Base-by-base conservation (phyloP, 2,113 vertebrate species). In the Eptatretus burgeri region DNA sequence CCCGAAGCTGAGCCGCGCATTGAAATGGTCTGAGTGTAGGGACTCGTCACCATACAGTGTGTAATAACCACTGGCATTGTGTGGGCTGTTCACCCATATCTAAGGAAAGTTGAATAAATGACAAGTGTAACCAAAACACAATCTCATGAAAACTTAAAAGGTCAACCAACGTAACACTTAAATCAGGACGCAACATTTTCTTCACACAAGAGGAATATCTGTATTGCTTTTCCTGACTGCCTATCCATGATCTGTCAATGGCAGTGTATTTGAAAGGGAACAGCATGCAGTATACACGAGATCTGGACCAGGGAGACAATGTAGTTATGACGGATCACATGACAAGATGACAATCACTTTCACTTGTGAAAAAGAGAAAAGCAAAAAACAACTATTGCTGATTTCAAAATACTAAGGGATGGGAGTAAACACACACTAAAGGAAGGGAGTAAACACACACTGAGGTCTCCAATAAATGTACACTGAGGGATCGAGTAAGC, bases 41-140 rank as follows among this genome's bases (percentile, higher is more conserved):
- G 81, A 79, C 70, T 94, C 88, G 66, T 94, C 88, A 1, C 87
- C 88, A 1, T 88, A 85, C 60, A 89, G 82, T 0, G 85, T 94
- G 75, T 91, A 87, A 74, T 95, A 95, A 19, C 88, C 88, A 1
- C 81, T 79, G 18, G 87, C 85, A 1, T 89, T 95, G 74, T 94
- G 88, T 1, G 85, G 87, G 64, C 87, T 85, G 70, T 84, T 94
- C 70, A 95, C 87, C 88, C 88, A 95, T 51, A 95, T 73, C 88
- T 94, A 63, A 64, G 16, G 53, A n/a, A 19, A n/a, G 53, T 12
- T n/a, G 16, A 19, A 17, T 10, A 60, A 60, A 60, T 17, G 10
- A 60, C 10, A 60, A 19, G 11, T 19, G 19, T 10, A 60, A 19
- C 16, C 12, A 8, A n/a, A n/a, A n/a, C 53, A 12, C 19, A 60